Evolutionary conservation across 23 tunicate species (phyloP).

Genomic region (Clavelina lepadiformis): DNA sequence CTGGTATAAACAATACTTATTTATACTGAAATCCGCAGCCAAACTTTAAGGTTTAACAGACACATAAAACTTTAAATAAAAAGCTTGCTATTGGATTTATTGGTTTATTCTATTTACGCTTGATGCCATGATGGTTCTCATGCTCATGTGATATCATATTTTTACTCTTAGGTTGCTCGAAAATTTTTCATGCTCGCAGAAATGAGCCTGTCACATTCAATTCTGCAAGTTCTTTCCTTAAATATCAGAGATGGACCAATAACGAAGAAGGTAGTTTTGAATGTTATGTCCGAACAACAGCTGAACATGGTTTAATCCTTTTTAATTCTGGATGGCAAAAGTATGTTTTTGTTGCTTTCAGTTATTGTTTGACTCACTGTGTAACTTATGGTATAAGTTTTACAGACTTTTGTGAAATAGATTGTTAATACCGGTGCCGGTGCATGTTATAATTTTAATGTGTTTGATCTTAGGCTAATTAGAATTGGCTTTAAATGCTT

Average conservation of each 20-base stretch:
- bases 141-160: neutral
- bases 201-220: slow-evolving; percentile 46
- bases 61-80: no score
- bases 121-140: no score
- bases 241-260: slow-evolving; percentile 45
- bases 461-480: no score
- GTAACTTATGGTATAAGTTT: no score
- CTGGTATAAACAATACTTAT: no score
- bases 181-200: slow-evolving; percentile 40
- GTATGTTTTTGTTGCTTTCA: slow-evolving; percentile 20
- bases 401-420: neutral
- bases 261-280: slow-evolving; percentile 59
- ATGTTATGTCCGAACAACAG: slow-evolving; percentile 42
- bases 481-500: no score
- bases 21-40: no score
- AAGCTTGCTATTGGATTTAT: no score
- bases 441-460: neutral
- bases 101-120: no score
- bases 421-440: neutral
- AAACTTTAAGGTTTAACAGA: no score
- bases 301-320: slow-evolving; percentile 36
- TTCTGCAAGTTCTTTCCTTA: slow-evolving; percentile 40
- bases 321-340: slow-evolving; percentile 48
- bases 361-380: no score
- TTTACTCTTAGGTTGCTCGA: slow-evolving; percentile 53